Evolutionary conservation across 2,888 invertebrate genomes (phyloP), one percentile per base, ranked within the genome.

Genomic region (Cryptosula pallasiana): DNA sequence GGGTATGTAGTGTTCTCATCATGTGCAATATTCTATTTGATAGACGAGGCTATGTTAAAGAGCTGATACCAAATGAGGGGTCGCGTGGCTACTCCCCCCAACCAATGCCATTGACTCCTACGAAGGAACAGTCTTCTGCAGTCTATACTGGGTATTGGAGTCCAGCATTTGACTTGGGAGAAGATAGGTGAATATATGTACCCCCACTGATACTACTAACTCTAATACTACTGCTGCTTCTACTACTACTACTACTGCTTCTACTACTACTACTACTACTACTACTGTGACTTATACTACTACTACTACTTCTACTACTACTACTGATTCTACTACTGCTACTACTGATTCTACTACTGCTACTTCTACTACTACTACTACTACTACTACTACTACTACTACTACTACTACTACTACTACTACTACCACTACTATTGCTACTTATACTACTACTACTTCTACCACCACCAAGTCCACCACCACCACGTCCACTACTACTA

Each of bases 121-220:
- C 20, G 9, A 45, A 45, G 45, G 63, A 63, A 5, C 2, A 63
- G 5, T 27, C 63, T 5, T 13, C 29, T 27, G 25, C 25, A 16
- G 63, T 63, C 5, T 63, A 63, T 27, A 63, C 25, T 32, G 63
- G 63, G 29, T 63, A 16, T 32, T 63, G 63, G 63, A 63, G 63
- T n/a, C 63, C 63, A 27, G 27, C 63, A 20, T 63, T 32, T 63
- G 63, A 63, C 2, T 32, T 63, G 2, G 32, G 32, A 32, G 32
- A 63, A 32, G 25, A 25, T 13, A 63, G 63, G 63, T 63, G 32
- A 45, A 9, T 45, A 45, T 20, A 13, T 20, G 9, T 13, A 13
- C 45, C 9, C 45, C 45, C 20, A 45, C 9, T 45, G 20, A 45
- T 45, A 45, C 45, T 45, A 45, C 45, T 45, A 9, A 13, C 9